Evolutionary conservation across 30 jellyfish, hydroid and myxozoan genomes (phyloP).

Genomic region (Sanderia malayensis): DNA sequence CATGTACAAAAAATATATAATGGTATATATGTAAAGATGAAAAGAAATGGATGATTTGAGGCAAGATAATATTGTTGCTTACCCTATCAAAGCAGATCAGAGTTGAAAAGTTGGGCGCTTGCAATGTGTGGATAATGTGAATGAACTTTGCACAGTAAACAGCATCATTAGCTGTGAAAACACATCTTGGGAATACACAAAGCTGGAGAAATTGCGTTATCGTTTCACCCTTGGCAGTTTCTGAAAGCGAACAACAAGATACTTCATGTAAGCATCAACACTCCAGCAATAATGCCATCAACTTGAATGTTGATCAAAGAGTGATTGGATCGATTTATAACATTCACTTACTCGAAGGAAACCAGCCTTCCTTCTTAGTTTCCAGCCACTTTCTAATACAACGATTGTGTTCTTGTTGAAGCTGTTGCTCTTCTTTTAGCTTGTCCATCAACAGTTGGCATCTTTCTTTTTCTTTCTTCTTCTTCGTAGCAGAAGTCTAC

Average conservation of each 20-base stretch:
- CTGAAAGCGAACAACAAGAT: conserved; percentile 27
- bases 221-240: conserved; percentile 90
- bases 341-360: conserved; percentile 82
- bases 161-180: conserved; percentile 95
- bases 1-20: no score
- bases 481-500: conserved; percentile 80
- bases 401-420: conserved; percentile 77
- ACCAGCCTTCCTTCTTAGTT: conserved; percentile 92
- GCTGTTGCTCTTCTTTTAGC: conserved; percentile 69
- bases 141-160: conserved; percentile 95
- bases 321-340: no score
- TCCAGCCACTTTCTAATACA: conserved; percentile 87
- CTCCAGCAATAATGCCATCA: no score
- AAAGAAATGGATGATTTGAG: no score
- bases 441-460: conserved; percentile 85
- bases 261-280: no score
- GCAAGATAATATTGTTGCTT: no score
- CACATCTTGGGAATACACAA: conserved; percentile 96
- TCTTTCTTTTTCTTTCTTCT: conserved; percentile 86
- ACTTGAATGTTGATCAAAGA: no score
- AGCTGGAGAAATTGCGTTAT: conserved; percentile 91
- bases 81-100: conserved; percentile 91
- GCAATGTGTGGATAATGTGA: conserved; percentile 78
- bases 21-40: no score
- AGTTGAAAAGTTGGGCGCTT: conserved; percentile 89